Evolutionary conservation across 1,140 invertebrate genomes (phyloP).

Genomic region (Cydia pomonella): DNA sequence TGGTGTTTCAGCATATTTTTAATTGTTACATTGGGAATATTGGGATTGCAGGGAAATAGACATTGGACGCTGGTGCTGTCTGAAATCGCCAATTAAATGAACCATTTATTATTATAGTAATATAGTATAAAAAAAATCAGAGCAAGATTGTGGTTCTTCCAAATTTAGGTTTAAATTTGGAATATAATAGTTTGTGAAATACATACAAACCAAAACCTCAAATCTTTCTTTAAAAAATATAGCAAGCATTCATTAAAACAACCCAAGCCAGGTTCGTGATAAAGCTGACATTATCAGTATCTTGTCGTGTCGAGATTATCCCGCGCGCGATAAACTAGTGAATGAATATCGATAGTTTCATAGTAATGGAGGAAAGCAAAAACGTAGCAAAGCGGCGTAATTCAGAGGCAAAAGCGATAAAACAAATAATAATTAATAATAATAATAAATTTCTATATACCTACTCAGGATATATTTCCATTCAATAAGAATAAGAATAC

Average conservation of each 20-base stretch:
- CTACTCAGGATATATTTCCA: too few relatives aligned
- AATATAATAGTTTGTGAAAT: too few relatives aligned
- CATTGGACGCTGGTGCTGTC: constrained; percentile 35
- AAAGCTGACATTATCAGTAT: constrained; percentile 13
- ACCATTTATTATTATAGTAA: constrained; percentile 37
- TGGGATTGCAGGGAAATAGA: too few relatives aligned
- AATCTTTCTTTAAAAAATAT: too few relatives aligned
- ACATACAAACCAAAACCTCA: too few relatives aligned
- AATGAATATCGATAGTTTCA: constrained; percentile 54
- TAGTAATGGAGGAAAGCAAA: constrained; percentile 48
- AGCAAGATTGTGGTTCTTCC: too few relatives aligned
- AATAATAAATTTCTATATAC: too few relatives aligned
- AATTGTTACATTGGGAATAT: too few relatives aligned
- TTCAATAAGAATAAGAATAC: too few relatives aligned
- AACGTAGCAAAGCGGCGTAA: constrained; percentile 42
- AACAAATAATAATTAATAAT: too few relatives aligned
- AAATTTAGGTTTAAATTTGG: too few relatives aligned
- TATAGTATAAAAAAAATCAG: constrained; percentile 35
- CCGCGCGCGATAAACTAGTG: constrained; percentile 33
- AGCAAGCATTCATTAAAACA: neutral
- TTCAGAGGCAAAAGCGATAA: neutral
- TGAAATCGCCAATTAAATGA: constrained; percentile 34
- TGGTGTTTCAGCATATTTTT: too few relatives aligned
- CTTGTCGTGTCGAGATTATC: constrained; percentile 33
- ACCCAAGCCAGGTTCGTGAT: constrained; percentile 5